These are phyloP conservation scores for Athripsodes cinereus DNA, from an alignment of 2,888 invertebrate genomes.

Conservation along the genomic window DNA sequence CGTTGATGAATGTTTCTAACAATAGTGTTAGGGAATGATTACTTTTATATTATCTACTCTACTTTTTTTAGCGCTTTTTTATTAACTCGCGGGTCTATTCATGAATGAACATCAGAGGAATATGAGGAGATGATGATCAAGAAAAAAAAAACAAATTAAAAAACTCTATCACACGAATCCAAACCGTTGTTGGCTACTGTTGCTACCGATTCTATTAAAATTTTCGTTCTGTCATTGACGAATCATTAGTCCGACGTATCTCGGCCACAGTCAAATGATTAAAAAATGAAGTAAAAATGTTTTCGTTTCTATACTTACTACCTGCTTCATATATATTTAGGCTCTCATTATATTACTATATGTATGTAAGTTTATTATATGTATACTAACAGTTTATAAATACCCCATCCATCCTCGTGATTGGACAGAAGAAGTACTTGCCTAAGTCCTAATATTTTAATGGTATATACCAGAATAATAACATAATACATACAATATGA, in stretches of 20 bases:
- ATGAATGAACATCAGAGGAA: constrained; percentile 17
- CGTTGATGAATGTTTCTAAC: constrained; percentile 4
- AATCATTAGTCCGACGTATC: constrained; percentile 26
- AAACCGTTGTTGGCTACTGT: constrained; percentile 26
- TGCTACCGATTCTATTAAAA: constrained; percentile 28
- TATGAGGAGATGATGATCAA: constrained; percentile 3
- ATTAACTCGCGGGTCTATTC: constrained; percentile 19
- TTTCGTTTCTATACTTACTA: no score
- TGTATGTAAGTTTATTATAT: no score
- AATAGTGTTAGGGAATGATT: constrained; percentile 13
- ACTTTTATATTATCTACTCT: constrained; percentile 10
- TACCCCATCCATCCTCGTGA: no score
- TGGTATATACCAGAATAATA: no score
- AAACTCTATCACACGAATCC: constrained; percentile 26
- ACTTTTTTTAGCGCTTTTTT: constrained; percentile 17
- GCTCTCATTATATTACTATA: no score
- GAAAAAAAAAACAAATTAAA: constrained; percentile 22
- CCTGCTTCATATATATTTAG: no score
- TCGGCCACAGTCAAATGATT: constrained; percentile 12
- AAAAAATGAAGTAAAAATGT: background rate
- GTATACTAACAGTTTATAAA: no score
- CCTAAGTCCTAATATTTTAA: no score
- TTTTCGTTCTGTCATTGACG: constrained; percentile 28
- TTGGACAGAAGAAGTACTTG: no score
- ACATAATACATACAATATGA: no score